Evolutionary conservation across 2,888 invertebrate species (phyloP), one percentile per base, ranked within the genome.

Genomic region (Rosalia funebris): DNA sequence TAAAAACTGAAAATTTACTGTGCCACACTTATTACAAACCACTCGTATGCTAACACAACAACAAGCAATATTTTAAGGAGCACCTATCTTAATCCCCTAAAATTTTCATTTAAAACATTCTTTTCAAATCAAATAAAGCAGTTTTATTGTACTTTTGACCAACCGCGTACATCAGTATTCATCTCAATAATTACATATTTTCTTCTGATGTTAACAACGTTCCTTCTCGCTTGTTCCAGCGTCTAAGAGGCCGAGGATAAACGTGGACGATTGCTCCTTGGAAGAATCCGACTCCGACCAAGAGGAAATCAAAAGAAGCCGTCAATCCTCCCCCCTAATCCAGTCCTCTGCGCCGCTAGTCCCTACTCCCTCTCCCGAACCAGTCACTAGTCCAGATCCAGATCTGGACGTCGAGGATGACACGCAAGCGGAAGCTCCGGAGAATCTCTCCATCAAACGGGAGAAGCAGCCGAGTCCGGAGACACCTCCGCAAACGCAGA

Each of bases 401-500:
- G 57, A 75, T 55, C 55, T 86, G 0, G 86, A 87, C 71, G 86
- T 86, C 48, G 79, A 78, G 39, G 86, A 87, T 73, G 78, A 84
- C 85, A 86, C 75, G 46, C 84, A 79, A 54, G 71, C 84, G 10
- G 83, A 85, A 32, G 86, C 86, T 0, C 93, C 93, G 0, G 93
- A 93, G 79, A 93, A 93, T 80, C 84, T 93, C 0, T 92, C 92
- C 20, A 84, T 93, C 72, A 91, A 93, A 74, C 57, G 69, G 15
- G 70, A 72, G 37, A 92, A 89, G 72, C 82, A 83, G 7, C 69
- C 79, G 7, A 83, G 84, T 73, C 82, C 80, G 0, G 82, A 83
- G 69, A 85, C 79, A 78, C 86, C 74, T 54, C 77, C 71, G 0
- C 82, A 65, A 34, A 68, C 50, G 37, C 71, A 55, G 34, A 65